A percentile compares a stretch with the other conserved stretches of the same genome.
These are phyloP conservation scores for Philopotamus ludificatus DNA, from an alignment of 1,140 invertebrate genomes.

Conservation along the genomic window DNA sequence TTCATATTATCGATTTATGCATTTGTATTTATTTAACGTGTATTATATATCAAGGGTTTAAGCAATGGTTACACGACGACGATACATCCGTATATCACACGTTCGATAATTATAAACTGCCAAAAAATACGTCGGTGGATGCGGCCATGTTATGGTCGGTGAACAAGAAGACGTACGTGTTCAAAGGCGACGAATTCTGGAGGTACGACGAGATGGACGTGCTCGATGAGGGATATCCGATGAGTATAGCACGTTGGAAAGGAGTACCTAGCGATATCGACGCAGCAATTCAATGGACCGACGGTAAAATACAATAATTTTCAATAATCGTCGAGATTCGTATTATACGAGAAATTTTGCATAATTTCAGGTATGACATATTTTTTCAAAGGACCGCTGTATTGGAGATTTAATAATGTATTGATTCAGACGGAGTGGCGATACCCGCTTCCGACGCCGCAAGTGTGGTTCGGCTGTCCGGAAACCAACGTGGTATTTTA, in stretches of 20 bases:
- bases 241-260: conserved; percentile 66
- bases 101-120: conserved; percentile 63
- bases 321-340: neutral
- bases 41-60: conserved; percentile 53
- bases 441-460: conserved; percentile 57
- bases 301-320: conserved; percentile 47
- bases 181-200: conserved; percentile 66
- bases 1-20: too few relatives aligned
- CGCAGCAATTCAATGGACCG: conserved; percentile 64
- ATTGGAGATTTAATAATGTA: conserved; percentile 65
- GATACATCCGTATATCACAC: conserved; percentile 58
- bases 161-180: conserved; percentile 60
- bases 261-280: conserved; percentile 64
- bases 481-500: too few relatives aligned
- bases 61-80: conserved; percentile 70
- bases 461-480: conserved; percentile 62
- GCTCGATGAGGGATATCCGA: conserved; percentile 68
- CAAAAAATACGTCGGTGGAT: conserved; percentile 64
- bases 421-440: conserved; percentile 52
- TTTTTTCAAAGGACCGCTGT: conserved; percentile 64
- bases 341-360: neutral
- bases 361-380: conserved; percentile 58
- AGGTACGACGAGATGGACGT: conserved; percentile 58
- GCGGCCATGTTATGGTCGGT: conserved; percentile 67
- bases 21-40: neutral